Evolutionary conservation across 2,888 invertebrate species (phyloP), one percentile per base, ranked within the genome.

Genomic region (Acleris laterana): DNA sequence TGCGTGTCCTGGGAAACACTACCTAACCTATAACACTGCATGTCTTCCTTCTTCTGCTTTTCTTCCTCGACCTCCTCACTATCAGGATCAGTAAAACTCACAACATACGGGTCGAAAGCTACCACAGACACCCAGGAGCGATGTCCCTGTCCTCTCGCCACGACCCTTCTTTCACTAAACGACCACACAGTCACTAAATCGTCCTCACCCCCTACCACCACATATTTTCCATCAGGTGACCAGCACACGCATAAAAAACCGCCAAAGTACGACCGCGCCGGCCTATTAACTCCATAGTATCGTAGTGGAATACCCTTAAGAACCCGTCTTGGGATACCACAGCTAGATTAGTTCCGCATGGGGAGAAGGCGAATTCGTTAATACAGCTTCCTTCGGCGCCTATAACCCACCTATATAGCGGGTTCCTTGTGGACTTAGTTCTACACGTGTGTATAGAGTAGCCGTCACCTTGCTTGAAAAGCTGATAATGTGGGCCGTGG

Each of bases 1-100:
- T 98, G 98, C 51, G 99, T 99, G 90, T 99, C 99, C 87, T 99
- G 99, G 42, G 99, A 98, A 1, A 99, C 98, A 71, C 98, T 98
- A 38, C 98, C 99, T 70, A 99, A 93, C 71, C 98, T 93, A 85
- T 97, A 98, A 79, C 96, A 96, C 28, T 95, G 95, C 80, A 76
- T 93, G 84, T 90, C 80, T 85, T 84, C 85, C 72, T 77, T 82
- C 63, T 81, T 75, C 66, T 81, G 84, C 65, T 85, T 87, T 53
- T 88, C 87, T 44, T 82, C 82, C 22, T 90, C 89, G 67, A 94
- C 94, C 65, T 95, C 95, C 81, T 94, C 93, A 73, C 93, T 93
- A 66, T 94, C 94, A 72, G 94, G 94, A 72, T 95, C 95, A 69
- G 95, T 94, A 75, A 96, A 95, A 62, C 95, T 95, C 11, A 96